Base-by-base conservation (phyloP, 2,888 invertebrate genomes). In the Ellobium chinense region DNA sequence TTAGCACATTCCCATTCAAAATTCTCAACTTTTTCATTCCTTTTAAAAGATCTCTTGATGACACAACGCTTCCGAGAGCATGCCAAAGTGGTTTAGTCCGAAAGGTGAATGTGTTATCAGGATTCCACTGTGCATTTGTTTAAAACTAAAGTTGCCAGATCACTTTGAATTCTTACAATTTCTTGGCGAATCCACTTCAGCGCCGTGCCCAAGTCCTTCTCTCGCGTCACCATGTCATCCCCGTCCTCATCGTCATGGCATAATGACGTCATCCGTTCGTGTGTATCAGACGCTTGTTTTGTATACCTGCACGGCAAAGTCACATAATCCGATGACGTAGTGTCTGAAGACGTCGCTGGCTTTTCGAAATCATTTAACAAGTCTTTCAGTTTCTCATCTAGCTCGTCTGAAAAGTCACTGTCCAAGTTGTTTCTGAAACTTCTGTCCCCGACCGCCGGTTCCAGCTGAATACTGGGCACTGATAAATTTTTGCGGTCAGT, bases 111-210 rank as follows among this genome's bases (percentile, higher is more conserved):
- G n/a, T n/a, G n/a, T n/a, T n/a, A n/a, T n/a, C n/a, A n/a, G n/a
- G n/a, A n/a, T n/a, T n/a, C n/a, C n/a, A n/a, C n/a, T n/a, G n/a
- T n/a, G n/a, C n/a, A n/a, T n/a, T n/a, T n/a, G n/a, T n/a, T n/a
- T n/a, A n/a, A n/a, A n/a, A n/a, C n/a, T n/a, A n/a, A n/a, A n/a
- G n/a, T n/a, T n/a, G n/a, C n/a, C n/a, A n/a, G n/a, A n/a, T n/a
- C n/a, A n/a, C n/a, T n/a, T n/a, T n/a, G n/a, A 36, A 31, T 46
- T 82, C 87, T 87, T 85, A 90, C 90, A 58, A 89, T 88, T 87
- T 89, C 89, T 84, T 90, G 89, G 78, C 87, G 87, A 24, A 90
- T 88, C 90, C 90, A 90, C 56, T 85, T 84, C 7, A 90, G 78
- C 18, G 90, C 90, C 2, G 85, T 86, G 14, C 80, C 72, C 7